phyloP scores from a whole-genome alignment of 35 echinoderm and acorn worm genomes.

The Antedon bifida region DNA sequence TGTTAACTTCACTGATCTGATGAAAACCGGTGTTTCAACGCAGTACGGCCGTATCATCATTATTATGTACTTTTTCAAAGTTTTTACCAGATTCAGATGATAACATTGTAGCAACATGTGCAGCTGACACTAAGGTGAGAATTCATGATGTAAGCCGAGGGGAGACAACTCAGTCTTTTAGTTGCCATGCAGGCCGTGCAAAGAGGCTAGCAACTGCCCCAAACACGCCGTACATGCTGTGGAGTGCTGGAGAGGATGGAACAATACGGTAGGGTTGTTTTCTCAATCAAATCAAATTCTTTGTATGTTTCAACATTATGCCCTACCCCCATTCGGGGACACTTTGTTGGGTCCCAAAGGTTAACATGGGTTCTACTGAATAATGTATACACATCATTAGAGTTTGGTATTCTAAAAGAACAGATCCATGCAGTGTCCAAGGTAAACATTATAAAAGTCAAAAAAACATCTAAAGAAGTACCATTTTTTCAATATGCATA shows the following conservation, averaged over 20 bases:
- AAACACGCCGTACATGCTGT: constrained; percentile 93
- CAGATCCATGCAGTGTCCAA: too few relatives aligned
- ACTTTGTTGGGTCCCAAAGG: too few relatives aligned
- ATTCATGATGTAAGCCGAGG: constrained; percentile 64
- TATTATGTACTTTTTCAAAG: constrained; percentile 11
- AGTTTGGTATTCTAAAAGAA: too few relatives aligned
- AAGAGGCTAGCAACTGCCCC: constrained; percentile 70
- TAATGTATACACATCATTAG: background rate
- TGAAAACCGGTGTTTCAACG: too few relatives aligned
- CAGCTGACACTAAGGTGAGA: constrained; percentile 82
- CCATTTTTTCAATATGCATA: too few relatives aligned
- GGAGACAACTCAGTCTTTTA: constrained; percentile 73
- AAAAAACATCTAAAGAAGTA: too few relatives aligned
- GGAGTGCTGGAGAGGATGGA: constrained; percentile 93
- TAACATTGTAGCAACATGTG: constrained; percentile 53
- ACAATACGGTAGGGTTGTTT: constrained; percentile 45
- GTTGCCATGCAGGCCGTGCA: constrained; percentile 87
- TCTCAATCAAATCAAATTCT: background rate
- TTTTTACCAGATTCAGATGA: constrained; percentile 91
- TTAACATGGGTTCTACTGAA: background rate
- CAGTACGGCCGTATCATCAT: too few relatives aligned
- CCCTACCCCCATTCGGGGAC: too few relatives aligned
- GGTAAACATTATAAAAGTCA: too few relatives aligned
- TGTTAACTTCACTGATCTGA: too few relatives aligned
- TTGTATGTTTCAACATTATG: background rate